Conservation (phyloP, 2,113 vertebrate species). For the Eulemur rufifrons region DNA sequence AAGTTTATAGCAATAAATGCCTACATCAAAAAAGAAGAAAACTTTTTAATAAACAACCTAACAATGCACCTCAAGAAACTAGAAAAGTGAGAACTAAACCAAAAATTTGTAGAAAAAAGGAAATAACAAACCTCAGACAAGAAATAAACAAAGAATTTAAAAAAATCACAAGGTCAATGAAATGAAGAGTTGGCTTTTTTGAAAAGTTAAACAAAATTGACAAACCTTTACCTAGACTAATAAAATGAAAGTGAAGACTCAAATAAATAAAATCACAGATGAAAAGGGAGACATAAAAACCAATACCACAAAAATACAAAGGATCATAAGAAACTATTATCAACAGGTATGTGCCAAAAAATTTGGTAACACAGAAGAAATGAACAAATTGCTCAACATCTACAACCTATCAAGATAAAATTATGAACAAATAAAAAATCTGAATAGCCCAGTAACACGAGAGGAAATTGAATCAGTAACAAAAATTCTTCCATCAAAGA, state of each 20-base stretch:
- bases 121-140: neutral
- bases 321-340: neutral
- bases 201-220: neutral
- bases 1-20: neutral
- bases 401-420: neutral
- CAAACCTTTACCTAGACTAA: neutral
- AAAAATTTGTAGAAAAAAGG: neutral
- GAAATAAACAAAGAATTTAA: neutral
- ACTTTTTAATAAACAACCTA: neutral
- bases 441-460: neutral
- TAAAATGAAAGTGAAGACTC: neutral
- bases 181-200: neutral
- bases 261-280: neutral
- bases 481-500: neutral
- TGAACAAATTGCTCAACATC: neutral
- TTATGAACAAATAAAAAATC: neutral
- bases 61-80: neutral
- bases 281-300: neutral
- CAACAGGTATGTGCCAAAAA: neutral
- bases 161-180: neutral
- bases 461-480: neutral
- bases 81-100: neutral
- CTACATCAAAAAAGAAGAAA: neutral
- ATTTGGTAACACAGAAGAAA: neutral
- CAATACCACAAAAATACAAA: neutral